phyloP scores from a whole-genome alignment of 2,888 invertebrate genomes.

The Campoletis raptor region DNA sequence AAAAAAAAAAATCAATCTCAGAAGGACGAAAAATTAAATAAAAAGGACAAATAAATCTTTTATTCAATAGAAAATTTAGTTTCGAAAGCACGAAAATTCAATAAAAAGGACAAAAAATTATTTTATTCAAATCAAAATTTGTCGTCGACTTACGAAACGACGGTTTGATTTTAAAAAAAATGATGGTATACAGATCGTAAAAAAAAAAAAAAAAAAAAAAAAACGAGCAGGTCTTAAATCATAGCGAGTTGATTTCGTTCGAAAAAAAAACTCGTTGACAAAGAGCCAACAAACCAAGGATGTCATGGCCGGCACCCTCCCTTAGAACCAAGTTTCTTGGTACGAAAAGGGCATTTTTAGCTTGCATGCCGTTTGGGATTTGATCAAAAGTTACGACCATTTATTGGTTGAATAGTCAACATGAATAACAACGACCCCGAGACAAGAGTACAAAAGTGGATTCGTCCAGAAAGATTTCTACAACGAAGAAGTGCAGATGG shows the following conservation, averaged over 20 bases:
- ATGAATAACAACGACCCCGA: neutral
- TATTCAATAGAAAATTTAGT: too few relatives aligned
- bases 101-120: too few relatives aligned
- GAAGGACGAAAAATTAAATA: too few relatives aligned
- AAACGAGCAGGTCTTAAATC: neutral
- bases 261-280: constrained; percentile 58
- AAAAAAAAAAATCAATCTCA: too few relatives aligned
- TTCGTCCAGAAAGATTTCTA: constrained; percentile 33
- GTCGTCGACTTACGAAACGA: neutral
- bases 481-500: constrained; percentile 59
- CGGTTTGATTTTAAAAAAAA: neutral
- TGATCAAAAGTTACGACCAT: neutral
- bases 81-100: too few relatives aligned
- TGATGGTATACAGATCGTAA: neutral
- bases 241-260: constrained; percentile 27
- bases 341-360: neutral
- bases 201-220: neutral
- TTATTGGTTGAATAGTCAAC: neutral
- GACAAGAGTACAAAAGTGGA: constrained; percentile 43
- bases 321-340: neutral
- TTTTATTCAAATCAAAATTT: too few relatives aligned
- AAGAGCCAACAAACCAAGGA: constrained; percentile 46
- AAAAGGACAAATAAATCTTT: too few relatives aligned
- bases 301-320: neutral
- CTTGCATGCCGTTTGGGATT: neutral